Percentiles rank a stretch among this genome's conserved stretches.
Conservation (phyloP, 2,113 vertebrate genomes). For the Zosterops hypoxanthus region DNA sequence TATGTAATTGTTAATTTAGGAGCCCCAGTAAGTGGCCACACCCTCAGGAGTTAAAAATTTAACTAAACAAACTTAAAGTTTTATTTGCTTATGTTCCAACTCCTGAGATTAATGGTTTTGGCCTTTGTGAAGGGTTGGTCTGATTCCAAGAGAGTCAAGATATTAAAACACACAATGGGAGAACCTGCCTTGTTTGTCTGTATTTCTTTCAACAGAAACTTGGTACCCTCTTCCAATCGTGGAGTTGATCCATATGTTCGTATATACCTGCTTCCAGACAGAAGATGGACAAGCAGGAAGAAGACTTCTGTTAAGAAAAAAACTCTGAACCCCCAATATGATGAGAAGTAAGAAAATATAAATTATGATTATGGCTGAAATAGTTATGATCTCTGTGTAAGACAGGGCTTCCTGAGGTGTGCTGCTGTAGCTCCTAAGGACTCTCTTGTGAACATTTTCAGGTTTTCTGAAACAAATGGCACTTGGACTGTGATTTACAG, state of each 20-base stretch:
- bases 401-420: background rate
- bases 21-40: background rate
- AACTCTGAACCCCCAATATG: slow-evolving; percentile 85
- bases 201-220: slow-evolving; percentile 76
- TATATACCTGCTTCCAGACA: slow-evolving; percentile 91
- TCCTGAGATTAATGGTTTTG: background rate
- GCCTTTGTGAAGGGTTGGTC: background rate
- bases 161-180: background rate
- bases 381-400: background rate
- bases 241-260: slow-evolving; percentile 91
- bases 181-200: background rate
- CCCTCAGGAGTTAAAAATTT: background rate
- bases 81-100: background rate
- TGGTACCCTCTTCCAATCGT: slow-evolving; percentile 81
- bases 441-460: background rate
- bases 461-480: background rate
- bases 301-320: slow-evolving; percentile 87
- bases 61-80: background rate
- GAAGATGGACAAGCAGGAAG: slow-evolving; percentile 87
- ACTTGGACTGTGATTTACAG: background rate
- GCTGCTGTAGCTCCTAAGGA: background rate
- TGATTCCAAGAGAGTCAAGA: background rate
- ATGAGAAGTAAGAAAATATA: slow-evolving; percentile 84
- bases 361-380: background rate
- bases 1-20: background rate